Evolutionary conservation across 2,888 invertebrate genomes (phyloP).

Genomic region (Neoitamus cyanurus): DNA sequence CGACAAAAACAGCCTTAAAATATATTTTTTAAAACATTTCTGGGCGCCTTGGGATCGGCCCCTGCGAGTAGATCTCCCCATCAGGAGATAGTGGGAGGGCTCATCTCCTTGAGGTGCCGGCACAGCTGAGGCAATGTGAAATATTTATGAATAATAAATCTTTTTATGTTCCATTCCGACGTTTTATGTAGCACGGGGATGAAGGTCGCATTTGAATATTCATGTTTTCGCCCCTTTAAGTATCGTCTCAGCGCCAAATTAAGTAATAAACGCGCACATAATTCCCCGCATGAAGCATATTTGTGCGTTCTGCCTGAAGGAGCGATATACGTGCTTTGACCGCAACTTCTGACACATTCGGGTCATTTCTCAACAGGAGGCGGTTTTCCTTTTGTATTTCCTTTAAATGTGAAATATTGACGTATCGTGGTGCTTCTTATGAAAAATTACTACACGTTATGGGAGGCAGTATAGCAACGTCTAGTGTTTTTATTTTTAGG

Average conservation of each 20-base stretch:
- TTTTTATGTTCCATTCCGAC: not conserved
- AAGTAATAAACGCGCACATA: not conserved
- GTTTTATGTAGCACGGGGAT: not conserved
- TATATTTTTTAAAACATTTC: not conserved
- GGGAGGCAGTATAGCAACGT: not conserved
- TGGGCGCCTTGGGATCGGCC: not conserved
- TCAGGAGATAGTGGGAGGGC: not conserved
- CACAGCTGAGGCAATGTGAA: not conserved
- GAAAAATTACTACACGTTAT: not conserved
- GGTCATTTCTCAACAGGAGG: not conserved
- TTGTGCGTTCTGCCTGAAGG: not conserved
- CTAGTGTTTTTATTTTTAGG: not conserved
- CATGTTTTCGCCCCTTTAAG: not conserved
- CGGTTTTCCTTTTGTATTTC: not conserved
- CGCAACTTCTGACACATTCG: not conserved
- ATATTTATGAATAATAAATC: conserved; percentile 5
- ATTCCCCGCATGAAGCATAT: not conserved
- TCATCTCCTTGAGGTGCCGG: not conserved
- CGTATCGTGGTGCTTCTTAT: not conserved
- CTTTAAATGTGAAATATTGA: not conserved
- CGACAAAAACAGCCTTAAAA: not conserved
- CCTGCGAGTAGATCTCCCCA: not conserved
- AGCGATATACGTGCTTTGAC: not conserved
- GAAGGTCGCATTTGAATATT: not conserved
- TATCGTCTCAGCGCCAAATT: not conserved